Percentiles rank a stretch among this genome's conserved stretches.
Evolutionary conservation across 2,888 invertebrate species (phyloP).

Genomic region (Rapana venosa): DNA sequence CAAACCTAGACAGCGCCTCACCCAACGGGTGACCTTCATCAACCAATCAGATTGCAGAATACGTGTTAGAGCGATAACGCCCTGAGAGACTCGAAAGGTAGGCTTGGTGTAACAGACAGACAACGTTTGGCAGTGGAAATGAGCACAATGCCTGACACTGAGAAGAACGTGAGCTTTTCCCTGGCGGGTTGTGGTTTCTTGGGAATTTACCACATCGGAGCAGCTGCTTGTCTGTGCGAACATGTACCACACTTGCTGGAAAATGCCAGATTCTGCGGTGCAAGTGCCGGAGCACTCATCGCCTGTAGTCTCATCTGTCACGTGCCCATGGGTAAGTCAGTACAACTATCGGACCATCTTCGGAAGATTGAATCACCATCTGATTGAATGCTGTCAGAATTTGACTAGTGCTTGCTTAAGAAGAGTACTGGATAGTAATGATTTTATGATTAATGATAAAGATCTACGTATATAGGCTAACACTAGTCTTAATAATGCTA

Average conservation of each 20-base stretch:
- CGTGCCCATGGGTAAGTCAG: constrained; percentile 31
- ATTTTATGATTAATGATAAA: no score
- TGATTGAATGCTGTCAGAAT: no score
- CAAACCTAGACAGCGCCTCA: constrained; percentile 13
- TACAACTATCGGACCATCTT: no score
- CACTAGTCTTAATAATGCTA: no score
- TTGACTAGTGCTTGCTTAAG: no score
- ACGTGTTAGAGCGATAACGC: constrained; percentile 8
- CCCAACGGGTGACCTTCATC: neutral
- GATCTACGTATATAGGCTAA: no score
- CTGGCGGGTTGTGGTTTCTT: constrained; percentile 99
- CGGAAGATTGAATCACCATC: no score
- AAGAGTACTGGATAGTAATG: no score
- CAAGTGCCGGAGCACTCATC: constrained; percentile 97
- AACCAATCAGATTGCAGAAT: constrained; percentile 5
- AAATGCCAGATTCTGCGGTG: constrained; percentile 81
- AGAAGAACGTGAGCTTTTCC: constrained; percentile 82
- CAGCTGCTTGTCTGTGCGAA: constrained; percentile 96
- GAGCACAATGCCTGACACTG: neutral
- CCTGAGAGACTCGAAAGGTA: neutral
- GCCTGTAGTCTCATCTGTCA: constrained; percentile 80
- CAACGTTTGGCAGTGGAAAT: neutral
- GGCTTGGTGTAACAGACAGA: neutral
- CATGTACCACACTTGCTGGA: constrained; percentile 91
- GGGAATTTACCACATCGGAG: constrained; percentile 99